Evolutionary conservation across 1,140 invertebrate species (phyloP).

Genomic region (Leptopilina clavipes): DNA sequence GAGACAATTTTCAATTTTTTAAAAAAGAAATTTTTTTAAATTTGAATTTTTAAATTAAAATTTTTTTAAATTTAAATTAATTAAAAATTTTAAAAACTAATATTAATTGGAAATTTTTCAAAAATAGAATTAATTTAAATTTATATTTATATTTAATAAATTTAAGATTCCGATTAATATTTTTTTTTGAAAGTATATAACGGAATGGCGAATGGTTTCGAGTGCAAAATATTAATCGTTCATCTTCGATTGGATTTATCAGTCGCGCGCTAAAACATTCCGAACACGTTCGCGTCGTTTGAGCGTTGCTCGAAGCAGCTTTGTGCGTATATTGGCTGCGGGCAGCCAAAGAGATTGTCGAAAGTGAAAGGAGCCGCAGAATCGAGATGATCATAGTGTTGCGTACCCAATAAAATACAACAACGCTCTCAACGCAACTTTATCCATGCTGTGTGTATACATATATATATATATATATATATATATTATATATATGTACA

Average conservation of each 20-base stretch:
- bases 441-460: conserved; percentile 46
- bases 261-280: conserved; percentile 13
- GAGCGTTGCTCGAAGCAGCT: conserved; percentile 32
- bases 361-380: conserved; percentile 64
- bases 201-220: conserved; percentile 5
- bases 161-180: too few relatives aligned
- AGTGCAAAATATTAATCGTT: conserved; percentile 14
- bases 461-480: too few relatives aligned
- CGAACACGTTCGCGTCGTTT: conserved; percentile 39
- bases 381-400: conserved; percentile 58
- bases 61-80: too few relatives aligned
- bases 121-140: too few relatives aligned
- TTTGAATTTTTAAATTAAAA: too few relatives aligned
- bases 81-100: too few relatives aligned
- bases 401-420: conserved; percentile 47
- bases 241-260: conserved; percentile 20
- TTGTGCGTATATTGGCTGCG: conserved; percentile 41
- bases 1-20: too few relatives aligned
- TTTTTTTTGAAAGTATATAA: neutral
- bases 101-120: too few relatives aligned
- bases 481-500: conserved; percentile 36
- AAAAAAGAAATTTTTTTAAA: too few relatives aligned
- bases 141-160: too few relatives aligned
- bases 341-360: conserved; percentile 56
- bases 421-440: conserved; percentile 55